Conservation (phyloP, 2,113 vertebrate species). For the Embiotoca jacksoni region DNA sequence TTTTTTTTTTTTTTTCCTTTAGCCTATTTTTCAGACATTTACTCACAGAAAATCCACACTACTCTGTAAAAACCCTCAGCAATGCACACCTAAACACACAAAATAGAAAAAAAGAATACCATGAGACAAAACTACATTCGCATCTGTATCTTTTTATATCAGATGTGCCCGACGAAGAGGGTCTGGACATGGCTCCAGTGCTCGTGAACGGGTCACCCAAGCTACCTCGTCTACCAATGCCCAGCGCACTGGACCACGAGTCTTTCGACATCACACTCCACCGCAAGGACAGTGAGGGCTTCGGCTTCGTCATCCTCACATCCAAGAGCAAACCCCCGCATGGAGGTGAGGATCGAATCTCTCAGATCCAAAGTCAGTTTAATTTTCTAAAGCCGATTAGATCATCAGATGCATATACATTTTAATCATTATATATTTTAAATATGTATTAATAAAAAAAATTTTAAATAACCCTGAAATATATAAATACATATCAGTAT, state of each 20-base stretch:
- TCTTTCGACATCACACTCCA: slow-evolving; percentile 93
- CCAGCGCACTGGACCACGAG: slow-evolving; percentile 82
- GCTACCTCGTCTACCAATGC: slow-evolving; percentile 80
- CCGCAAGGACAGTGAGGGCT: slow-evolving; percentile 94
- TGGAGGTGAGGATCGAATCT: slow-evolving; percentile 85
- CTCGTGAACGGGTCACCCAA: slow-evolving; percentile 89
- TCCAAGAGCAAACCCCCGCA: slow-evolving; percentile 96
- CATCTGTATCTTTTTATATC: neutral
- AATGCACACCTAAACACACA: neutral
- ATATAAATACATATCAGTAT: too few relatives aligned
- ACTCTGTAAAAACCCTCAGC: neutral
- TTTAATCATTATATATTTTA: too few relatives aligned
- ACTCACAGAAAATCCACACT: neutral
- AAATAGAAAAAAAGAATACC: neutral
- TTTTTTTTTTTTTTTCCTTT: neutral
- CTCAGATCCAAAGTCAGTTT: neutral
- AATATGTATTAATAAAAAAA: too few relatives aligned
- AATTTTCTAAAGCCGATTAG: neutral
- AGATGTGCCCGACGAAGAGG: slow-evolving; percentile 80
- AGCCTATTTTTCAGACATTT: neutral
- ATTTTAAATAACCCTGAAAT: too few relatives aligned
- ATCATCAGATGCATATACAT: too few relatives aligned
- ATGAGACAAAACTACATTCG: neutral
- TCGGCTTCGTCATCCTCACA: slow-evolving; percentile 98
- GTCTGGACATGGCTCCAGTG: slow-evolving; percentile 65